phyloP scores from a whole-genome alignment of 2,113 vertebrate genomes.

The Tetrax tetrax region DNA sequence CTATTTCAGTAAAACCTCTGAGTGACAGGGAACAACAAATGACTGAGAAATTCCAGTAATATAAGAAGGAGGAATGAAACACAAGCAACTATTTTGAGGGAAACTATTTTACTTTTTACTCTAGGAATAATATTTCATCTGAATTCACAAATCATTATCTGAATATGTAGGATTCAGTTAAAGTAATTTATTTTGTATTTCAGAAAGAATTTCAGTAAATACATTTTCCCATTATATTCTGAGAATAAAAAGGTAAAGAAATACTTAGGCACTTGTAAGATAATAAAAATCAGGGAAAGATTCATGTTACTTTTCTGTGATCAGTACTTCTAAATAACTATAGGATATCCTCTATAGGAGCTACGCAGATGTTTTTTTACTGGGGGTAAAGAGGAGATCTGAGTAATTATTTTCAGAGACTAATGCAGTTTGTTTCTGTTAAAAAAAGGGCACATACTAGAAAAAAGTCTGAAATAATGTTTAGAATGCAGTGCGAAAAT shows the following conservation, averaged over 20 bases:
- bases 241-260: not conserved
- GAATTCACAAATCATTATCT: not conserved
- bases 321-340: not conserved
- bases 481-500: not conserved
- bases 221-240: not conserved
- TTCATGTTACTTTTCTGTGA: not conserved
- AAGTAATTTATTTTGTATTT: not conserved
- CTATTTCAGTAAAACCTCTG: not conserved
- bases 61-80: not conserved
- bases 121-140: too few relatives aligned
- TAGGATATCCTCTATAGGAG: not conserved
- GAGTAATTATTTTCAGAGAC: not conserved
- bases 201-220: not conserved
- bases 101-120: not conserved
- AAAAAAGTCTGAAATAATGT: not conserved
- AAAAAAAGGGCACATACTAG: not conserved
- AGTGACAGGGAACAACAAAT: not conserved
- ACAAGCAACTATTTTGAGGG: not conserved
- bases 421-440: not conserved
- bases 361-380: not conserved
- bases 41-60: not conserved
- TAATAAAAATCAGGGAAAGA: not conserved
- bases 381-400: not conserved
- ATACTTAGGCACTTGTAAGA: not conserved
- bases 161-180: not conserved